Conservation (phyloP, 2,113 vertebrate species). For the Plotosus lineatus region DNA sequence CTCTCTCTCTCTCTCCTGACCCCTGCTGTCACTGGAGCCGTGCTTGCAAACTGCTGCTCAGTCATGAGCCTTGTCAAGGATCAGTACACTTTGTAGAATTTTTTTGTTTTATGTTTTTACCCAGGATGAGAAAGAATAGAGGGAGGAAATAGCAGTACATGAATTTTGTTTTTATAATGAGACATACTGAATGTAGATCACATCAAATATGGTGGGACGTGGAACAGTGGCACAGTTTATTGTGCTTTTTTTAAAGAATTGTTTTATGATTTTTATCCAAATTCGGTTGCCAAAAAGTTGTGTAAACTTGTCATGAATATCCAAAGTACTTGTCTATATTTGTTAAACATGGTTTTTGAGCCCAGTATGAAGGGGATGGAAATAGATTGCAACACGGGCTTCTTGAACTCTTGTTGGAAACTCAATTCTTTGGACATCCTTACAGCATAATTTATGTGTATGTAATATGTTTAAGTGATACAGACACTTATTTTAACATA, state of each 20-base stretch:
- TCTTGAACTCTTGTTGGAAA: too few species aligned
- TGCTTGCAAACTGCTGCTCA: conserved; percentile 61
- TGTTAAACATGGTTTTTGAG: too few species aligned
- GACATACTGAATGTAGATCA: conserved; percentile 12
- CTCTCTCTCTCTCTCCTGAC: conserved; percentile 36
- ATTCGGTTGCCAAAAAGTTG: too few species aligned
- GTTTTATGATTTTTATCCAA: too few species aligned
- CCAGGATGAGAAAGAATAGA: not conserved
- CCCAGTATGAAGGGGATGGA: too few species aligned
- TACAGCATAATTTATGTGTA: too few species aligned
- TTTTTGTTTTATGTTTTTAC: conserved; percentile 12
- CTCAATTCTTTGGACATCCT: too few species aligned
- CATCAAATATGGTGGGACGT: not conserved
- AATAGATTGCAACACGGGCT: too few species aligned
- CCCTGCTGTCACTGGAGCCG: conserved; percentile 35
- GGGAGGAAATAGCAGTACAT: conserved; percentile 2
- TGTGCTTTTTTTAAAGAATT: not conserved
- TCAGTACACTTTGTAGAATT: conserved; percentile 44
- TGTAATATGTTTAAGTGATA: too few species aligned
- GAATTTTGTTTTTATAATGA: conserved; percentile 31
- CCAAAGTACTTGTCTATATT: too few species aligned
- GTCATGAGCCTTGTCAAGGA: conserved; percentile 41
- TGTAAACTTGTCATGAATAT: too few species aligned
- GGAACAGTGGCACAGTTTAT: not conserved
- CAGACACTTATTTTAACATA: too few species aligned